Evolutionary conservation across 2,113 vertebrate species (phyloP).

Genomic region (Numida meleagris): DNA sequence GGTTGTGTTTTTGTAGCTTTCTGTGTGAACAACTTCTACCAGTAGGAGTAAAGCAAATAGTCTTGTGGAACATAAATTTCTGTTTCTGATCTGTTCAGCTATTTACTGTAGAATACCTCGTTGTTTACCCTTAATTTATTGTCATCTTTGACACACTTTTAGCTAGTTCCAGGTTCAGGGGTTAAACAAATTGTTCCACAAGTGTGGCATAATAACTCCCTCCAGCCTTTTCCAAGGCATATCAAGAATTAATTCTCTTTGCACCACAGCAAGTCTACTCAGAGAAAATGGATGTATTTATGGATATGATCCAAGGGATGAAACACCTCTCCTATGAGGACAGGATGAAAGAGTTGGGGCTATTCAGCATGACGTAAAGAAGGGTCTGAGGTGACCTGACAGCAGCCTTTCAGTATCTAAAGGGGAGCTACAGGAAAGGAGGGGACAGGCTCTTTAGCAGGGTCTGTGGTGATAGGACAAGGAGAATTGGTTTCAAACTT

Average conservation of each 20-base stretch:
- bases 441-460: no score
- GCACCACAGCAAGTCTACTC: background rate
- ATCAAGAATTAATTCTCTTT: background rate
- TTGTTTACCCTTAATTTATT: background rate
- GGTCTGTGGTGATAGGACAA: no score
- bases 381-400: no score
- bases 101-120: background rate
- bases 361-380: no score
- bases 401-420: no score
- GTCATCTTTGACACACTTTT: background rate
- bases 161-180: background rate
- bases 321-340: no score
- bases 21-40: background rate
- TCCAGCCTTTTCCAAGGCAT: background rate
- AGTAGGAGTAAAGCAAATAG: background rate
- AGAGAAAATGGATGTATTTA: accelerated
- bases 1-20: background rate
- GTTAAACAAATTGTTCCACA: background rate
- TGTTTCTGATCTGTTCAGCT: accelerated
- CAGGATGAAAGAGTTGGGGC: no score
- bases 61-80: background rate
- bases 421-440: no score
- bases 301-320: no score
- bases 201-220: accelerated
- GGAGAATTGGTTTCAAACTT: no score